phyloP scores from a whole-genome alignment of 2,888 invertebrate species.

The Spicauda simplicius region DNA sequence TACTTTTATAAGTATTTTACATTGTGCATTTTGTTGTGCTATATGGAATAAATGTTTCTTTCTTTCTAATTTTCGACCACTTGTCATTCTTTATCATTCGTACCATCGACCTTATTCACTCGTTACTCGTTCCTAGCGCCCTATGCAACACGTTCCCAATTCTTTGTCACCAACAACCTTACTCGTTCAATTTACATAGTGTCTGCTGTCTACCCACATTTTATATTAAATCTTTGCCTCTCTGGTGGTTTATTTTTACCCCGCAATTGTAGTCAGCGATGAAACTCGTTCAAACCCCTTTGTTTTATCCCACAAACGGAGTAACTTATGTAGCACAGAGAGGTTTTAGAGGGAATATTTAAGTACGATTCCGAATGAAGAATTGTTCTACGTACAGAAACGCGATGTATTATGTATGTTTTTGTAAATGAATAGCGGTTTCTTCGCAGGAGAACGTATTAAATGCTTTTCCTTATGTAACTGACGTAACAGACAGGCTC shows the following conservation, averaged over 20 bases:
- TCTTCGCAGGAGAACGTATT: conserved; percentile 29
- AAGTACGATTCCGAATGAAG: conserved; percentile 56
- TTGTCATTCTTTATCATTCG: too few species aligned
- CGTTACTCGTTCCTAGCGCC: not conserved
- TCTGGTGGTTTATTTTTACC: conserved; percentile 37
- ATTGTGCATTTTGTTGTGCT: too few species aligned
- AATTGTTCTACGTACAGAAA: conserved; percentile 48
- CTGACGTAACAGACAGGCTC: conserved; percentile 4
- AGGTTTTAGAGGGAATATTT: conserved; percentile 62
- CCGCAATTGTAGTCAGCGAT: conserved; percentile 36
- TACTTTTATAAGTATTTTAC: too few species aligned
- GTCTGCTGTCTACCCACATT: conserved; percentile 37
- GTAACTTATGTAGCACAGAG: conserved; percentile 50
- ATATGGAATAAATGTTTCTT: too few species aligned
- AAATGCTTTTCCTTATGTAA: conserved; percentile 7
- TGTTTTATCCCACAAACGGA: conserved; percentile 56
- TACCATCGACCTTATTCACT: not conserved
- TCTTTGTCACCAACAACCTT: conserved; percentile 32
- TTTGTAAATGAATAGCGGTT: conserved; percentile 50
- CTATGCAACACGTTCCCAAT: conserved; percentile 4
- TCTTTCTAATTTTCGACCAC: too few species aligned
- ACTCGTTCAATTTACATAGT: conserved; percentile 37
- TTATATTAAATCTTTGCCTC: conserved; percentile 38
- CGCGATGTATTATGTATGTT: conserved; percentile 53
- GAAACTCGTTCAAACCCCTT: conserved; percentile 44